Evolutionary conservation across 2,888 invertebrate genomes (phyloP), one percentile per base, ranked within the genome.

Genomic region (Ernsta delagoae): DNA sequence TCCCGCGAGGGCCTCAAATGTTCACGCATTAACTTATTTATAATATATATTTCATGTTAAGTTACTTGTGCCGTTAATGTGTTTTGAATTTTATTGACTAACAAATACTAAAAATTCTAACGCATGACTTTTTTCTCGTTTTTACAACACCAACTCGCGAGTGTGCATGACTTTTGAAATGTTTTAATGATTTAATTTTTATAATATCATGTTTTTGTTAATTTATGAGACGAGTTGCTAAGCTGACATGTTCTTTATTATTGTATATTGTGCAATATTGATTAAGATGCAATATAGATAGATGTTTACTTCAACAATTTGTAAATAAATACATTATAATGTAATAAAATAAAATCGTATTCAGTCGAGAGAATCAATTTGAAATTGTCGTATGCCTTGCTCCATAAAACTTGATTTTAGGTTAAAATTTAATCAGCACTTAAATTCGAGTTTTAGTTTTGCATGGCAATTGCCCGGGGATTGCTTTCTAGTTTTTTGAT

Each of bases 1-100:
- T 84, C 86, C 87, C 85, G 81, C 85, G 78, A 72, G 84, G 78
- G 79, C 79, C 78, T 82, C 78, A 79, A 76, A 78, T 74, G 82
- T 85, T 83, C 85, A 74, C 85, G 85, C 82, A 77, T 81, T 74
- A 61, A 74, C 65, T 11, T 31, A 75, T 71, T 24, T 31, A 76
- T 72, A 24, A 74, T 72, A 72, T 72, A 71, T 74, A 70, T 76
- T 77, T 73, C 77, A 70, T 73, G 77, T 72, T 69, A 53, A 53
- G 43, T 57, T 75, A 74, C 72, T 75, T 77, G 56, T 78, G 71
- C 79, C 68, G 79, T 79, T 76, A 83, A 75, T 77, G 61, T 74
- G 76, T 86, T 92, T 90, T 90, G 83, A 89, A 89, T 88, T 82
- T 85, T 82, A 83, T 88, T 92, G 92, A 93, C 92, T 93, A 93